Evolutionary conservation across 1,140 invertebrate genomes (phyloP), one percentile per base, ranked within the genome.

Genomic region (Galendromus occidentalis): DNA sequence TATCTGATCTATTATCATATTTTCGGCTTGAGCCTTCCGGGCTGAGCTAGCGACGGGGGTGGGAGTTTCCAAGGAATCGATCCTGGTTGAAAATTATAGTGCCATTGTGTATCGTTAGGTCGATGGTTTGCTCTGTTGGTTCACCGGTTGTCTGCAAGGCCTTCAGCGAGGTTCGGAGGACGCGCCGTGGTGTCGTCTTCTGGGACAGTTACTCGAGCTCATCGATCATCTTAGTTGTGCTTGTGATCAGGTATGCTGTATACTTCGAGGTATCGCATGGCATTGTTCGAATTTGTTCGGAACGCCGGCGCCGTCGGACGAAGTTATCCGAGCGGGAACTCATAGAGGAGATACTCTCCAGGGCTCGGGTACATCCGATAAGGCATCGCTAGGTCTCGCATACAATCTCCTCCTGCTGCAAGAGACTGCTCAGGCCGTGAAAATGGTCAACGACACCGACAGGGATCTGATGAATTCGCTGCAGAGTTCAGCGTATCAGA

Each of bases 161-260:
- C 33, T 59, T 5, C 51, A 33, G 12, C 1, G 51, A 33, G 51
- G 14, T 25, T 25, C 51, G 6, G 51, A 59, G 1, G 51, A 59
- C 22, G 51, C 51, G 33, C 51, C 51, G 14, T 59, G 51, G 51
- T 59, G 51, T 25, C 51, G 51, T 33, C 51, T 59, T 25, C 20
- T 59, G 5, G 51, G 51, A 17, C 51, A 59, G 25, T 33, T 59
- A 25, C 51, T 59, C 2, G 51, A 59, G 33, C 51, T 59, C 2
- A 59, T 59, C 33, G 51, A 59, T 25, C 51, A 59, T 33, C 33
- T 59, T 14, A 59, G 51, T 33, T 59, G 51, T 59, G 51, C 51
- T 14, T 59, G 51, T 59, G 51, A 59, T 59, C 51, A 33, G 17
- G 51, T 59, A 18, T 14, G 25, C 9, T 9, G 9, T n/a, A n/a